A percentile compares a stretch with the other conserved stretches of the same genome.
phyloP scores from a whole-genome alignment of 2,113 vertebrate species.

The Tetrao urogallus region DNA sequence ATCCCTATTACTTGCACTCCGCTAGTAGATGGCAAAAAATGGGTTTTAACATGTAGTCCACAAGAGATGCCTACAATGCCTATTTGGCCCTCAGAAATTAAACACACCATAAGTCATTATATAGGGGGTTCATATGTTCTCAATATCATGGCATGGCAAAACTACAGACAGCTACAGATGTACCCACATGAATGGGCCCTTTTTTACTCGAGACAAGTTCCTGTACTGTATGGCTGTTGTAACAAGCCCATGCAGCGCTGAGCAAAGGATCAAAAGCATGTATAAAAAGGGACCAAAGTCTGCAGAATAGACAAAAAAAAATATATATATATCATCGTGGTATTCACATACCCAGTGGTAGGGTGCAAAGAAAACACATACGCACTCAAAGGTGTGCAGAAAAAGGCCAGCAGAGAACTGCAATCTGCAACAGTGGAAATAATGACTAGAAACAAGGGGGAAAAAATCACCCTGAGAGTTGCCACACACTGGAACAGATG shows the following conservation, averaged over 20 bases:
- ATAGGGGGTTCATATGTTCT: background rate
- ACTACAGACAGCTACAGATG: no score
- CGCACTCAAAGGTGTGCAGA: background rate
- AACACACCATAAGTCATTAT: background rate
- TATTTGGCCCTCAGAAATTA: background rate
- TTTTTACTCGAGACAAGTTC: background rate
- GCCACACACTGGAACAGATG: background rate
- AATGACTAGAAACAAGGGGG: background rate
- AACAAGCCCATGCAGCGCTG: background rate
- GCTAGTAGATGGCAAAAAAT: background rate
- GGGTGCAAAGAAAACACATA: background rate
- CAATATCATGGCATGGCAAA: background rate
- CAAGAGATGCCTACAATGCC: background rate
- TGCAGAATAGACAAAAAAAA: background rate
- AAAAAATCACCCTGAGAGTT: background rate
- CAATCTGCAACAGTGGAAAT: background rate
- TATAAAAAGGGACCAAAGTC: background rate
- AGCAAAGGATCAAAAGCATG: background rate
- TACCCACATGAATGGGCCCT: background rate
- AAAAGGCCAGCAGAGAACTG: background rate
- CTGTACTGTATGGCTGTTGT: background rate
- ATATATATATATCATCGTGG: background rate
- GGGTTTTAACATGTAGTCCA: background rate
- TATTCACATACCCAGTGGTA: background rate
- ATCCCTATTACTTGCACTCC: background rate